A percentile compares a stretch with the other conserved stretches of the same genome.
Evolutionary conservation across 2,888 invertebrate species (phyloP).

Genomic region (Teinopalpus imperialis): DNA sequence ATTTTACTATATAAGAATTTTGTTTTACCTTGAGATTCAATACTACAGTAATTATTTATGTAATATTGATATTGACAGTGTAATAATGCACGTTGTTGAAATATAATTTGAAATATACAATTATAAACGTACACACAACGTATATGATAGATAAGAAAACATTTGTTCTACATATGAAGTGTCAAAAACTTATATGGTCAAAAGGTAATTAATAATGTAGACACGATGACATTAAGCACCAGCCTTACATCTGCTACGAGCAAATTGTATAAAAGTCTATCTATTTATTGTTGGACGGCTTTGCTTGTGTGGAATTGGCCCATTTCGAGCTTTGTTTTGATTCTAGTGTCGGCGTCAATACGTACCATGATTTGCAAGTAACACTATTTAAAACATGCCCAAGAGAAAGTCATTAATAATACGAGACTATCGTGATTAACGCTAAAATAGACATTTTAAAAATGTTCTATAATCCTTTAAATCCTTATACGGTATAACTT

Average conservation of each 20-base stretch:
- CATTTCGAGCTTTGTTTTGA: conserved; percentile 16
- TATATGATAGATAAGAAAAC: too few species aligned
- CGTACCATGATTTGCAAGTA: conserved; percentile 17
- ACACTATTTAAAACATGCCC: conserved; percentile 5
- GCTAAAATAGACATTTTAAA: too few species aligned
- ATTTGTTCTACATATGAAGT: too few species aligned
- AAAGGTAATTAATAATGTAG: conserved; percentile 4
- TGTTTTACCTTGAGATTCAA: too few species aligned
- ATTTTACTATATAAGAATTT: conserved; percentile 6
- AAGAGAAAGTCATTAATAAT: conserved; percentile 10
- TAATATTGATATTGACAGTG: too few species aligned
- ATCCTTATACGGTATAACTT: too few species aligned
- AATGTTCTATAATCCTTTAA: too few species aligned
- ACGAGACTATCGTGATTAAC: background rate
- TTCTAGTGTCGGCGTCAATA: conserved; percentile 10
- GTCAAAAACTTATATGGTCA: too few species aligned
- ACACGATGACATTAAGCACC: conserved; percentile 5
- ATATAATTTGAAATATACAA: too few species aligned
- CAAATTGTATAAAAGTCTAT: conserved; percentile 17
- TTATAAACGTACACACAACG: too few species aligned
- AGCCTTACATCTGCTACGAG: conserved; percentile 2
- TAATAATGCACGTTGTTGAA: too few species aligned
- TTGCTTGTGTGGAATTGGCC: conserved; percentile 15
- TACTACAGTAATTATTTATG: too few species aligned
- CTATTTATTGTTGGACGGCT: conserved; percentile 9